Evolutionary conservation across 2,113 vertebrate species (phyloP).

Genomic region (Pleuronectes platessa): DNA sequence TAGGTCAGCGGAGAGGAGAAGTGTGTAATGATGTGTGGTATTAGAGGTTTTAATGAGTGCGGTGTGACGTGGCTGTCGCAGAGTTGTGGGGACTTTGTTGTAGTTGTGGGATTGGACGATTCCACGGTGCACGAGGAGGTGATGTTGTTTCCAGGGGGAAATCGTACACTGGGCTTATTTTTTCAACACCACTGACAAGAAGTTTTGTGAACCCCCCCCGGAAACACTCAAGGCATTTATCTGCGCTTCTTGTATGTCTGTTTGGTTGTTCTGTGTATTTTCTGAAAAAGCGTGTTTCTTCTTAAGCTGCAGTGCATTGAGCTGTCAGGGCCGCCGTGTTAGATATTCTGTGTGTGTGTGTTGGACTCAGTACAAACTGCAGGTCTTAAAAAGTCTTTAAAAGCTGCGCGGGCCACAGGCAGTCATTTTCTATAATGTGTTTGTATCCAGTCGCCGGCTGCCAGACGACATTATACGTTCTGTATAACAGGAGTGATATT

Average conservation of each 20-base stretch:
- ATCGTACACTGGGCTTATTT: neutral
- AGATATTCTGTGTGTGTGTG: neutral
- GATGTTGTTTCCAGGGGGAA: neutral
- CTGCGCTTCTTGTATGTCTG: neutral
- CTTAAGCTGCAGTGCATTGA: neutral
- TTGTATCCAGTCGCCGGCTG: neutral
- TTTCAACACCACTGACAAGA: neutral
- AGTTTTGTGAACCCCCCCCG: neutral
- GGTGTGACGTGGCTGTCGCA: neutral
- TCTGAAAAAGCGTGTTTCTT: neutral
- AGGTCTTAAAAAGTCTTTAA: neutral
- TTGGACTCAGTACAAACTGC: neutral
- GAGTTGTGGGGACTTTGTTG: neutral
- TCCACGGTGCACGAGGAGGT: neutral
- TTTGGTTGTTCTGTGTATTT: neutral
- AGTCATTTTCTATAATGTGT: neutral
- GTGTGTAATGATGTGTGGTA: constrained; percentile 9
- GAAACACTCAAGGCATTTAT: neutral
- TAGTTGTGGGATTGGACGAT: neutral
- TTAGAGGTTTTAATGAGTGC: neutral
- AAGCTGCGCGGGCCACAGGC: neutral
- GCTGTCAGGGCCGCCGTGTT: neutral
- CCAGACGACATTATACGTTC: neutral
- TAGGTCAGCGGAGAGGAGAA: constrained; percentile 14
- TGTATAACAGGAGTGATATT: neutral